Base-by-base conservation (phyloP, 1,140 invertebrate species). In the Dinothrombium tinctorium region DNA sequence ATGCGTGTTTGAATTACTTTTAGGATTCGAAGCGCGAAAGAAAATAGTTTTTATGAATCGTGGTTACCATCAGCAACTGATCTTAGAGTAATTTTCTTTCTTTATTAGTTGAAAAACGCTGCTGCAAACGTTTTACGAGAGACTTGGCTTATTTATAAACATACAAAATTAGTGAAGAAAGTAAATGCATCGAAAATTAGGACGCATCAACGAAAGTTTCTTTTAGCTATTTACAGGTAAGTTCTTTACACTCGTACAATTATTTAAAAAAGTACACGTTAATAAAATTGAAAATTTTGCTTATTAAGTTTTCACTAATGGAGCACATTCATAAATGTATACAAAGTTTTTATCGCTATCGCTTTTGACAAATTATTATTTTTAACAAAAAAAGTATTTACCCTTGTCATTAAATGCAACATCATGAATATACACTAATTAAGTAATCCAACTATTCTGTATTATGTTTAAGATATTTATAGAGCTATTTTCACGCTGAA, bases 81-180 rank as follows among this genome's bases (percentile, higher is more conserved):
- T n/a, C n/a, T n/a, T n/a, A n/a, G n/a, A n/a, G n/a, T n/a, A n/a
- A n/a, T n/a, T n/a, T n/a, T n/a, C n/a, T 31, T 15, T 21, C 14
- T 32, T 14, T 40, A 69, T 49, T 64, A 92, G 90, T 66, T 98
- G 61, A 98, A 98, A 75, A 96, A 98, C 65, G 82, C 89, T 49
- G 94, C 94, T 50, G 94, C 94, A 42, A 99, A 99, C 65, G 94
- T 99, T 45, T 67, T 99, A 49, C 68, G 94, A 54, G 94, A 99
- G 67, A 99, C 94, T 44, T 99, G 94, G 94, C 71, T 99, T 52
- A 98, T 99, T 57, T 99, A 98, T 66, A 98, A 98, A 66, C 82
- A 98, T 63, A 96, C 94, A 51, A 78, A 92, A 58, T 69, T 98
- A 50, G 87, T 92, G 50, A 94, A 95, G 65, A 73, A 86, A 56